These are phyloP conservation scores for Fissipunctia ypsillon DNA, from an alignment of 2,888 invertebrate species.

Conservation along the genomic window DNA sequence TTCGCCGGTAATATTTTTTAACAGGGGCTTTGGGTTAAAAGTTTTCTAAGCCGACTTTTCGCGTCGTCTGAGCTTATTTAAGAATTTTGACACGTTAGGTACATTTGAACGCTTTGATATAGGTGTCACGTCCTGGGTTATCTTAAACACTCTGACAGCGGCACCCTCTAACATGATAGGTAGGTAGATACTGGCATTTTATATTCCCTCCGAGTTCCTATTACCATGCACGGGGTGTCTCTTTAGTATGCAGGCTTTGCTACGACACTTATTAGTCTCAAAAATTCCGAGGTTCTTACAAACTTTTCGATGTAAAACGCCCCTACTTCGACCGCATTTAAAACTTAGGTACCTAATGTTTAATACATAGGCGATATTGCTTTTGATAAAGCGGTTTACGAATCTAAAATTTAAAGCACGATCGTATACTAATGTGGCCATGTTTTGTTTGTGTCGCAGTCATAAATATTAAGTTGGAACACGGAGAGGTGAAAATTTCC, in stretches of 20 bases:
- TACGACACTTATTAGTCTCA: constrained; percentile 89
- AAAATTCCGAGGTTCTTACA: constrained; percentile 86
- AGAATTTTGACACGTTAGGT: constrained; percentile 74
- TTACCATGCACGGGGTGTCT: constrained; percentile 86
- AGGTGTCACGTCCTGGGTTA: constrained; percentile 80
- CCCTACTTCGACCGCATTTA: constrained; percentile 82
- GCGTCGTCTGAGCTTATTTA: constrained; percentile 64
- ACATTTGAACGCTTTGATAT: constrained; percentile 75
- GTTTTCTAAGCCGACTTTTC: constrained; percentile 59
- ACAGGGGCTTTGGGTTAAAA: constrained; percentile 53
- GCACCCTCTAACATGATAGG: constrained; percentile 82
- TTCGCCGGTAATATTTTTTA: constrained; percentile 61
- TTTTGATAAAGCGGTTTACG: constrained; percentile 89
- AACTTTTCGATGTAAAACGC: constrained; percentile 83
- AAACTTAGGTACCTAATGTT: constrained; percentile 88
- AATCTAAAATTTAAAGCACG: constrained; percentile 89
- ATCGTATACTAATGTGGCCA: constrained; percentile 87
- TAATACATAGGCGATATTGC: constrained; percentile 89
- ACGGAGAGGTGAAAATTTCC: constrained; percentile 79
- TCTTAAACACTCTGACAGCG: constrained; percentile 80
- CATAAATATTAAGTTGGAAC: constrained; percentile 86
- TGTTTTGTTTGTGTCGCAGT: constrained; percentile 85
- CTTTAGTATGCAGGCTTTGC: constrained; percentile 87
- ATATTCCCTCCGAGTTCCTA: constrained; percentile 87
- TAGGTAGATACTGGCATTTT: constrained; percentile 81